Evolutionary conservation across 2,113 vertebrate species (phyloP).

Genomic region (Shinisaurus crocodilurus): DNA sequence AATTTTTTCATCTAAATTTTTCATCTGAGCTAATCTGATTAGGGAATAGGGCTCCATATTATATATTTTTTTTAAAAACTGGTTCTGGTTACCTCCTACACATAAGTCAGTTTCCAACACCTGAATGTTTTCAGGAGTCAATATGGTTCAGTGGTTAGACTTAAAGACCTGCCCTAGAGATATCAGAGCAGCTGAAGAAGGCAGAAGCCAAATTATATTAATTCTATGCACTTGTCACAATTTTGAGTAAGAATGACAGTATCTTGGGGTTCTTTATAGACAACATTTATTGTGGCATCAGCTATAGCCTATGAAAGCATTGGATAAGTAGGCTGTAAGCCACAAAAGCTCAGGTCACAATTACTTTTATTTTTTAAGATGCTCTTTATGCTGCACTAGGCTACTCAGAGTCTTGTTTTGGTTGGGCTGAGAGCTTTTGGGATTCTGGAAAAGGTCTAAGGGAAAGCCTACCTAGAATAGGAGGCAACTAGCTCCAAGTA

Average conservation of each 20-base stretch:
- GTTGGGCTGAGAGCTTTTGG: not conserved
- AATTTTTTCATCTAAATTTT: slow-evolving; percentile 26
- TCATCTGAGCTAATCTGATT: slow-evolving; percentile 51
- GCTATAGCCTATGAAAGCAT: not conserved
- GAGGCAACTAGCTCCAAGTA: not conserved
- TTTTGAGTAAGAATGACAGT: not conserved
- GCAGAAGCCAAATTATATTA: not conserved
- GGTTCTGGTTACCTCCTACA: slow-evolving; percentile 31
- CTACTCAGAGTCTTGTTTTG: not conserved
- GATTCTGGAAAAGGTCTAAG: not conserved
- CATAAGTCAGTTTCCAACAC: not conserved
- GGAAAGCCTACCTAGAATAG: not conserved
- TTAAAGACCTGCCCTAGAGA: not conserved
- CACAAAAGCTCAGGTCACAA: not conserved
- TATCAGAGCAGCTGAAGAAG: no score
- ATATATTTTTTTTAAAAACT: slow-evolving; percentile 19
- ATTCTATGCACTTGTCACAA: not conserved
- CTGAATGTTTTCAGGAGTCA: not conserved
- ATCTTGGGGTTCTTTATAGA: not conserved
- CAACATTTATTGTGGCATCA: not conserved
- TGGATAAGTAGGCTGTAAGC: not conserved
- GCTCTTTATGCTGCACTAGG: not conserved
- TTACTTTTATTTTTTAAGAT: not conserved
- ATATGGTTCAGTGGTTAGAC: not conserved
- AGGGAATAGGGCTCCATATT: slow-evolving; percentile 32